phyloP scores from a whole-genome alignment of 2,888 invertebrate species.

The Liopterus haemorrhoidalis region DNA sequence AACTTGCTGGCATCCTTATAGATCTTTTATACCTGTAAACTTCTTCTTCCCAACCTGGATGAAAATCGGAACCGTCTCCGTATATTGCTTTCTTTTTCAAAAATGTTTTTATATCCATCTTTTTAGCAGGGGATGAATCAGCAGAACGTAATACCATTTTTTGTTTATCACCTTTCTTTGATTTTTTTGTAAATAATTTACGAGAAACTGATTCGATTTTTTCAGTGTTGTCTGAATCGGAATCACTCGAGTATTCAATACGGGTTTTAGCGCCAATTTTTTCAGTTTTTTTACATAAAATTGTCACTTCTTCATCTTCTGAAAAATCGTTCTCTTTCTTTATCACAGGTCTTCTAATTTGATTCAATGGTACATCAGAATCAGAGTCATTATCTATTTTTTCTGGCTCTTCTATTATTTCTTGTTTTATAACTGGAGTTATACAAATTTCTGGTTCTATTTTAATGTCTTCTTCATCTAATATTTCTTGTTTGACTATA shows the following conservation, averaged over 20 bases:
- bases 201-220: slow-evolving; percentile 46
- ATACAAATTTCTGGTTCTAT: slow-evolving; percentile 17
- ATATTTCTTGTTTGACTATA: slow-evolving; percentile 8
- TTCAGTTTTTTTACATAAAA: slow-evolving; percentile 37
- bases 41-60: slow-evolving; percentile 79
- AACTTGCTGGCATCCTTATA: slow-evolving; percentile 70
- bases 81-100: slow-evolving; percentile 54
- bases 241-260: slow-evolving; percentile 38
- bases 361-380: slow-evolving; percentile 35
- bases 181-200: slow-evolving; percentile 23
- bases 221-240: slow-evolving; percentile 25
- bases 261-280: slow-evolving; percentile 41
- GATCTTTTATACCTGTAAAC: slow-evolving; percentile 76
- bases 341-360: slow-evolving; percentile 26
- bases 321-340: slow-evolving; percentile 28
- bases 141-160: slow-evolving; percentile 41
- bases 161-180: slow-evolving; percentile 38
- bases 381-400: slow-evolving; percentile 34
- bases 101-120: slow-evolving; percentile 32
- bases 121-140: slow-evolving; percentile 40
- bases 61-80: slow-evolving; percentile 66
- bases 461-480: slow-evolving; percentile 31
- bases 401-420: slow-evolving; percentile 20
- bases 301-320: slow-evolving; percentile 32
- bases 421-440: slow-evolving; percentile 20